Evolutionary conservation across 1,140 invertebrate species (phyloP).

Genomic region (Epicauta chinensis): DNA sequence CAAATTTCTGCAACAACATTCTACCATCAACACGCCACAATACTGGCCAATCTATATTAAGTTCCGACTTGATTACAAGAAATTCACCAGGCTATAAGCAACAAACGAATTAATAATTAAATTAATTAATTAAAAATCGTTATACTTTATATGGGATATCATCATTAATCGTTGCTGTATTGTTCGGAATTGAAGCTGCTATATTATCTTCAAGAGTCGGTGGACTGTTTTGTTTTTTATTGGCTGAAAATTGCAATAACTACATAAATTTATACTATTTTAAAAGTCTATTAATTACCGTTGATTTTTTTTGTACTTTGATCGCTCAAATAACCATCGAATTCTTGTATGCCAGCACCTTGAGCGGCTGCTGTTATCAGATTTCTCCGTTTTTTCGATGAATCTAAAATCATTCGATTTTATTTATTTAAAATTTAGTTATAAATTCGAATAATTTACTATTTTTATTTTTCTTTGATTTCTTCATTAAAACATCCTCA

Average conservation of each 20-base stretch:
- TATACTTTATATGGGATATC: constrained; percentile 51
- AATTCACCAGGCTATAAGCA: constrained; percentile 71
- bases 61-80: constrained; percentile 71
- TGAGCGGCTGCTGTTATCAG: constrained; percentile 47
- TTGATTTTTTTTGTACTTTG: constrained; percentile 19
- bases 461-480: constrained; percentile 16
- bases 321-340: constrained; percentile 28
- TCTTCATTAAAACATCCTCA: constrained; percentile 25
- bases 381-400: constrained; percentile 26
- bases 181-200: constrained; percentile 43
- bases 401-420: no score
- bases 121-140: neutral
- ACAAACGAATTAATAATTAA: neutral
- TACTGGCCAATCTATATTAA: constrained; percentile 66
- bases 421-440: constrained; percentile 2
- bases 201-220: constrained; percentile 45
- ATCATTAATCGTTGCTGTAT: constrained; percentile 42
- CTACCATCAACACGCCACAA: constrained; percentile 86
- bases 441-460: neutral
- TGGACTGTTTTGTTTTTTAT: constrained; percentile 28
- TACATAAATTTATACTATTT: neutral
- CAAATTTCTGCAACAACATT: constrained; percentile 78
- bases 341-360: constrained; percentile 44
- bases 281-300: neutral
- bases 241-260: neutral